Conservation (phyloP, 2,888 invertebrate species). For the Terebella lapidaria region DNA sequence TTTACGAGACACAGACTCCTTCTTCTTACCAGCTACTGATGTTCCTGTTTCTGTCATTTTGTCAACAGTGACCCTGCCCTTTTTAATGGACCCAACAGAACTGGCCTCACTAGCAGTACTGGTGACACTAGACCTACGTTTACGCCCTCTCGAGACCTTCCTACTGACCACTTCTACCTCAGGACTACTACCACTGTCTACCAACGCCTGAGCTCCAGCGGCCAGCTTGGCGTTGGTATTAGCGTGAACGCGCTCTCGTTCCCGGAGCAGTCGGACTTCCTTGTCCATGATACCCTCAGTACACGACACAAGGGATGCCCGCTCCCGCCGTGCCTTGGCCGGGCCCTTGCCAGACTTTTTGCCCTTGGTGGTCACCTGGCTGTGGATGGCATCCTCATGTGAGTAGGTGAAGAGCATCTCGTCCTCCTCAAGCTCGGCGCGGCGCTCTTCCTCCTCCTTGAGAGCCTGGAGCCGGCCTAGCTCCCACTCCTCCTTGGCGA, state of each 20-base stretch:
- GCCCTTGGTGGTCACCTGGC: slow-evolving; percentile 70
- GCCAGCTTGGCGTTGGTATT: not conserved
- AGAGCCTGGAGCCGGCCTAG: slow-evolving; percentile 63
- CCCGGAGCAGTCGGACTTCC: not conserved
- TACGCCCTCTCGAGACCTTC: not conserved
- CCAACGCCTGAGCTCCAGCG: not conserved
- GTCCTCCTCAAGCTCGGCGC: slow-evolving; percentile 53
- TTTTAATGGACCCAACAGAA: not conserved
- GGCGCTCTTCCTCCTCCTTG: slow-evolving; percentile 56
- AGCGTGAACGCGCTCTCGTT: not conserved
- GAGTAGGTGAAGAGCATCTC: slow-evolving; percentile 69
- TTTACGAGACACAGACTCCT: not conserved
- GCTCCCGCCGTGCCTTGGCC: not conserved
- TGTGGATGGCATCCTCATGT: slow-evolving; percentile 71
- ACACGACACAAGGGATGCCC: not conserved
- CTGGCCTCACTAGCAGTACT: not conserved
- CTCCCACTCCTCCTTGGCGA: slow-evolving; percentile 69
- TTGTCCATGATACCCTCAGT: not conserved
- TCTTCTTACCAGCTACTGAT: not conserved
- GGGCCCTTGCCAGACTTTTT: not conserved
- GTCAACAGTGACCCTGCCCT: not conserved
- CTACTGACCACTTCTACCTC: no score
- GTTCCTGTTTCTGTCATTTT: not conserved
- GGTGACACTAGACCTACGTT: not conserved
- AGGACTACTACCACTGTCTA: no score